Evolutionary conservation across 2,797 vertebrate species (phyloP).

Genomic region (Alauda arvensis): DNA sequence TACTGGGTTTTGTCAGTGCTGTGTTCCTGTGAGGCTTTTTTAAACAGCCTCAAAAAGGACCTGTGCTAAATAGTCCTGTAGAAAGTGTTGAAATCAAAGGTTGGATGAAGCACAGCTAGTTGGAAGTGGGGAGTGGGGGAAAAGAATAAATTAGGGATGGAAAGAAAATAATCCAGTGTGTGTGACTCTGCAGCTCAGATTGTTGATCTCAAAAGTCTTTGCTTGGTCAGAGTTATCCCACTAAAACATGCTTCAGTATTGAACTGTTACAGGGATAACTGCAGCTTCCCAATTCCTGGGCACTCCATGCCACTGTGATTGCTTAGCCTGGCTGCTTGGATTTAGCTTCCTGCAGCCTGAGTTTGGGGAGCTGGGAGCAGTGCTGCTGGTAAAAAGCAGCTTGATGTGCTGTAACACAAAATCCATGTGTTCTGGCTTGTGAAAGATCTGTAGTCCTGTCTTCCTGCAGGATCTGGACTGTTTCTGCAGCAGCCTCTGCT

Average conservation of each 20-base stretch:
- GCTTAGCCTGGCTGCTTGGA: neutral
- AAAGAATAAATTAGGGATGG: neutral
- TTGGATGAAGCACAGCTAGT: neutral
- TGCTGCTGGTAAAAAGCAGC: neutral
- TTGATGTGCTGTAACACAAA: neutral
- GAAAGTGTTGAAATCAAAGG: neutral
- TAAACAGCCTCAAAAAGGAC: neutral
- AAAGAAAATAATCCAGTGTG: neutral
- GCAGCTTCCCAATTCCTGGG: neutral
- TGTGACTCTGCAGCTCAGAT: neutral
- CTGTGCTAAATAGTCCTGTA: neutral
- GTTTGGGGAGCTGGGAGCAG: neutral
- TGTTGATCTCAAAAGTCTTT: neutral
- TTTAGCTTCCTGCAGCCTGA: neutral
- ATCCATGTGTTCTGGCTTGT: neutral
- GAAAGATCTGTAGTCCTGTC: neutral
- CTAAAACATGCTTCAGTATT: neutral
- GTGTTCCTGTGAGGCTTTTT: neutral
- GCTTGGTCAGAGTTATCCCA: neutral
- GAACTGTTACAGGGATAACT: neutral
- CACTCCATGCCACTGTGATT: neutral
- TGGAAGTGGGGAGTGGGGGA: neutral
- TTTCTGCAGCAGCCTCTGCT: neutral
- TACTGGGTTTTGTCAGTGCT: neutral
- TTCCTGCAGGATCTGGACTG: neutral